These are phyloP conservation scores for Neodiprion pinetum DNA, from an alignment of 1,140 invertebrate species.

Conservation along the genomic window DNA sequence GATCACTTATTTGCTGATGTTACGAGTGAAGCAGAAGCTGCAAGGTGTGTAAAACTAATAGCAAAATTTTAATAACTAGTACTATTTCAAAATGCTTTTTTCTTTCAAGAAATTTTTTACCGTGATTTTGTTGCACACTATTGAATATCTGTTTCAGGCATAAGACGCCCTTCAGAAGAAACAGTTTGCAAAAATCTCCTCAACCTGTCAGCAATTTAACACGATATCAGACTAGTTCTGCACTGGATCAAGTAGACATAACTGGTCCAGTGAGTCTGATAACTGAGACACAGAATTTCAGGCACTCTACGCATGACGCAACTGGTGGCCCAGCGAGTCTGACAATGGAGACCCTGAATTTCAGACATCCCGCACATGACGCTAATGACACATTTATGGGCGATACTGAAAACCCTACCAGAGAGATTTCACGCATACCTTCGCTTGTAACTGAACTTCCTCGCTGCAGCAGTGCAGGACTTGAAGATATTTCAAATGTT, in stretches of 20 bases:
- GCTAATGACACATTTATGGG: too few relatives aligned
- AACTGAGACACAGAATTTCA: not conserved
- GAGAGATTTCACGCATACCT: too few relatives aligned
- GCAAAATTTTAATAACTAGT: too few relatives aligned
- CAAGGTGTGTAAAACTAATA: not conserved
- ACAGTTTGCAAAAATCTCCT: slow-evolving; percentile 47
- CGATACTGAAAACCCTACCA: too few relatives aligned
- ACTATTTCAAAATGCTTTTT: too few relatives aligned
- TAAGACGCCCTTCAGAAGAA: slow-evolving; percentile 49
- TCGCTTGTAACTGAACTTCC: too few relatives aligned
- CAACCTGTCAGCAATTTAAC: slow-evolving; percentile 48
- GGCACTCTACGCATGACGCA: not conserved
- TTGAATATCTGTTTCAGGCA: slow-evolving; percentile 33
- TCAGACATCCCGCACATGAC: too few relatives aligned
- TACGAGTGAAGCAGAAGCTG: slow-evolving; percentile 34
- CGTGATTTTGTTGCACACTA: not conserved
- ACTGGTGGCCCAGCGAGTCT: slow-evolving; percentile 10
- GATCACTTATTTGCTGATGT: slow-evolving; percentile 66
- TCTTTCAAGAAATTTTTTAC: not conserved
- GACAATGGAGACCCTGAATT: not conserved
- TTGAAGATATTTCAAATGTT: too few relatives aligned
- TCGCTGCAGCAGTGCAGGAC: too few relatives aligned
- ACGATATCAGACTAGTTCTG: slow-evolving; percentile 54
- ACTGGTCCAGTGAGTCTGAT: slow-evolving; percentile 18
- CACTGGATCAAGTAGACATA: slow-evolving; percentile 50